Conservation (phyloP, 2,113 vertebrate genomes). For the Tangachromis dhanisi region DNA sequence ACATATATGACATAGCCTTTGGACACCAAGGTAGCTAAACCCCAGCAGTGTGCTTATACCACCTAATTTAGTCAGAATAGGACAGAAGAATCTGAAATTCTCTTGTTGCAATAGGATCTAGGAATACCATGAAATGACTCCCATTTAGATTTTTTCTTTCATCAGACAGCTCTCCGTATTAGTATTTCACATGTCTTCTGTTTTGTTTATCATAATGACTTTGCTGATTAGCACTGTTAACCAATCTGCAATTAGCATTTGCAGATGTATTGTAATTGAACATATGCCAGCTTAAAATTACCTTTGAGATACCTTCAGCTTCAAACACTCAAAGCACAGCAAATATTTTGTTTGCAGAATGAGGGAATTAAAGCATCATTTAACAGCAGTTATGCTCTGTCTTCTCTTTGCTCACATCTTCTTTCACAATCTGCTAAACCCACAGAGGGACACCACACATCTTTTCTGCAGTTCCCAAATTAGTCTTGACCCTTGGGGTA, state of each 20-base stretch:
- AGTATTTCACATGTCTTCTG: neutral
- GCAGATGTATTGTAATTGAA: constrained; percentile 36
- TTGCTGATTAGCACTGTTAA: neutral
- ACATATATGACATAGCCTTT: neutral
- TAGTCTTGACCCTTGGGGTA: neutral
- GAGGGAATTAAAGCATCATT: neutral
- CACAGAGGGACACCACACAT: neutral
- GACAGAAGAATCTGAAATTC: accelerated
- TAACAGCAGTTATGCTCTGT: neutral
- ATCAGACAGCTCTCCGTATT: neutral
- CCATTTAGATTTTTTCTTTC: neutral
- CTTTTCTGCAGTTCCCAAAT: neutral
- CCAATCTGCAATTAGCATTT: constrained; percentile 32
- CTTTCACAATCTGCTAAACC: neutral
- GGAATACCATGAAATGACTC: neutral
- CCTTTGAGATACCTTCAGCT: neutral
- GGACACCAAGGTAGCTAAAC: neutral
- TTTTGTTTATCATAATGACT: constrained; percentile 40
- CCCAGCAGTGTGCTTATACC: neutral
- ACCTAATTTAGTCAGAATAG: neutral
- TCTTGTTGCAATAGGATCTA: neutral
- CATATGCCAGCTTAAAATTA: constrained; percentile 15
- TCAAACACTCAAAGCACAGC: neutral
- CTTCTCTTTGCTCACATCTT: neutral
- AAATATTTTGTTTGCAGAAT: neutral